Evolutionary conservation across 1,140 invertebrate species (phyloP), one percentile per base, ranked within the genome.

Genomic region (Melitaea cinxia): DNA sequence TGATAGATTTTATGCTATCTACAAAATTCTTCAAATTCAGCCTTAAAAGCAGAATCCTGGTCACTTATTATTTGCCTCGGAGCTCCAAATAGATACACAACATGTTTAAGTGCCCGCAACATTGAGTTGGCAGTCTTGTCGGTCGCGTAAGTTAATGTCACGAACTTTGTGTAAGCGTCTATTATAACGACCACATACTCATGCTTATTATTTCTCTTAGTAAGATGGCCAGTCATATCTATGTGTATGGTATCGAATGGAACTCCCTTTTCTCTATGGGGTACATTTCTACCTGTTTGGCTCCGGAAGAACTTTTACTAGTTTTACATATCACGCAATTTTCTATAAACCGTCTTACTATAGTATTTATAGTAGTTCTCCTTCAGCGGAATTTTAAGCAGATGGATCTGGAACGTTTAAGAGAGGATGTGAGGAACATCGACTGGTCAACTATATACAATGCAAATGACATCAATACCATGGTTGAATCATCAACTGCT

Each of bases 101-200:
- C 35, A 0, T 68, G 14, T 68, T 68, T 52, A 21, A 68, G 47
- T n/a, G 42, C 42, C 12, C n/a, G 42, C 6, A 68, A 14, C 33
- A 23, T 30, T 12, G 47, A 45, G 5, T 12, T 23, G 0, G 53
- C n/a, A 2, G 58, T 68, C 23, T 68, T 68, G 28, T 57, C 52
- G 7, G 45, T 52, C 1, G 42, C 58, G n/a, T 57, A 61, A 1
- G 37, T 55, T 15, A 60, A 45, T 0, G 21, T 61, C 15, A 61
- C 53, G 57, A 37, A 68, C 28, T 61, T 62, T 2, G 65, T 61
- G 14, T 57, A 68, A 10, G 65, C 65, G n/a, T 68, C 58, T 2
- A 68, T 59, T 9, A 45, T n/a, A 10, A 64, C 62, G 4, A 65
- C 26, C 0, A 62, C 59, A 42, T 62, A 62, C 19, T 62, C 59